Conservation (phyloP, 2,797 vertebrate genomes). For the Microctenopoma stevenorrisi region DNA sequence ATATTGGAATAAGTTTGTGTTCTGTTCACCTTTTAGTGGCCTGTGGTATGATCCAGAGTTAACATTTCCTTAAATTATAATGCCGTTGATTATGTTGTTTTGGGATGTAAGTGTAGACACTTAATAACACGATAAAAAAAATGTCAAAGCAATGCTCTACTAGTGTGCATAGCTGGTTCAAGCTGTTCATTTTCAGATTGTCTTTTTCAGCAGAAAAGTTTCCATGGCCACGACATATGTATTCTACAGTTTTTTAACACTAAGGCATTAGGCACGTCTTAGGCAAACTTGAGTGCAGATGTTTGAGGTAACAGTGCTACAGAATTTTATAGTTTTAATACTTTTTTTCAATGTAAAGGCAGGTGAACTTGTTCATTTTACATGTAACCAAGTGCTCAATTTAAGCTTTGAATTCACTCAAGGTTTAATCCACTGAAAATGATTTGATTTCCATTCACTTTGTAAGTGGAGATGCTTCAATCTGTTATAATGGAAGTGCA, state of each 20-base stretch:
- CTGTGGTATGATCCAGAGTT: constrained; percentile 52
- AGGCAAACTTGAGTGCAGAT: constrained; percentile 30
- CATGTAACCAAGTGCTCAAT: constrained; percentile 61
- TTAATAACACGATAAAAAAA: constrained; percentile 56
- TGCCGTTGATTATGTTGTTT: constrained; percentile 62
- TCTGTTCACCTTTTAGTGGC: constrained; percentile 47
- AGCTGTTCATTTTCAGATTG: constrained; percentile 43
- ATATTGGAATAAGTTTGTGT: constrained; percentile 35
- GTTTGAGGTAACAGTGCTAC: constrained; percentile 25
- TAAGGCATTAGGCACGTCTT: not conserved
- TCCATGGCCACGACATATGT: constrained; percentile 31
- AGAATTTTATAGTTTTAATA: constrained; percentile 44
- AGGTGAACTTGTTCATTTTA: constrained; percentile 57
- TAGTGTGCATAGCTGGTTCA: constrained; percentile 46
- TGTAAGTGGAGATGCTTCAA: constrained; percentile 63
- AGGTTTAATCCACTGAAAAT: constrained; percentile 73
- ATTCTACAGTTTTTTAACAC: constrained; percentile 22
- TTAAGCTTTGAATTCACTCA: constrained; percentile 66
- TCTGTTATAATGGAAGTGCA: constrained; percentile 73
- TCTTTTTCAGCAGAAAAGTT: constrained; percentile 35
- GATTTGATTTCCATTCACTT: constrained; percentile 64
- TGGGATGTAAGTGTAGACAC: constrained; percentile 59
- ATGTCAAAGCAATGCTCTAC: constrained; percentile 49
- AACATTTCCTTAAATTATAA: constrained; percentile 74
- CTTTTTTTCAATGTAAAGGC: constrained; percentile 43